Evolutionary conservation across 2,888 invertebrate species (phyloP).

Genomic region (Herminia tarsipennalis): DNA sequence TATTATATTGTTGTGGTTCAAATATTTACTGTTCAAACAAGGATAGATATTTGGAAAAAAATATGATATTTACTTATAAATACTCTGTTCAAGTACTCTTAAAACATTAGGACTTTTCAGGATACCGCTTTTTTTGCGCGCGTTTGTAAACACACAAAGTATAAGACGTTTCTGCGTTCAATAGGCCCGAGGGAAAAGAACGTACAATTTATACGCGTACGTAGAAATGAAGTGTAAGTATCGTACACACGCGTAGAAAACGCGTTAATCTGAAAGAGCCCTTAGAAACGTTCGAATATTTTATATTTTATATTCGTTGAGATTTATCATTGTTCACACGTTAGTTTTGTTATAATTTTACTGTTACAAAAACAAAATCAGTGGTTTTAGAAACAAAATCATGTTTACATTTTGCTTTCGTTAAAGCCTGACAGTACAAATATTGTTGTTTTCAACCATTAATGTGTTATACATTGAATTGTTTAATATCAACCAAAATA

Average conservation of each 20-base stretch:
- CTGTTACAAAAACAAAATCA: slow-evolving; percentile 39
- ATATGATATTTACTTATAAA: no score
- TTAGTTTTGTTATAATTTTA: slow-evolving; percentile 45
- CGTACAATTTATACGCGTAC: no score
- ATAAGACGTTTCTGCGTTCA: no score
- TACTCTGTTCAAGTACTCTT: no score
- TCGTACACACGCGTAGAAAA: no score
- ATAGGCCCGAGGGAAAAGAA: no score
- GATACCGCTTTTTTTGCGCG: no score
- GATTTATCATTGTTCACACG: slow-evolving; percentile 39
- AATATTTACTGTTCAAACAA: slow-evolving; percentile 17
- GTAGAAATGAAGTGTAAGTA: no score
- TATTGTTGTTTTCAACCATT: slow-evolving; percentile 27
- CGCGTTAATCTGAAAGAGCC: no score
- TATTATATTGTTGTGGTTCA: slow-evolving; percentile 25
- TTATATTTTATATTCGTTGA: slow-evolving; percentile 37
- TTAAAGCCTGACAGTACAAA: slow-evolving; percentile 52
- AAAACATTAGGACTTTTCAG: no score
- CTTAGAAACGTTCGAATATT: not conserved
- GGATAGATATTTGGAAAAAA: slow-evolving; percentile 19
- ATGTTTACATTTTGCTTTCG: slow-evolving; percentile 18
- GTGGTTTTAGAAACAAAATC: slow-evolving; percentile 26
- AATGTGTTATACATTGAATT: slow-evolving; percentile 15
- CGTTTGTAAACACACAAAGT: no score
- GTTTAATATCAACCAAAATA: slow-evolving; percentile 14